A percentile compares a stretch with the other conserved stretches of the same genome.
phyloP scores from a whole-genome alignment of 2,113 vertebrate genomes.

The Pimephales promelas region DNA sequence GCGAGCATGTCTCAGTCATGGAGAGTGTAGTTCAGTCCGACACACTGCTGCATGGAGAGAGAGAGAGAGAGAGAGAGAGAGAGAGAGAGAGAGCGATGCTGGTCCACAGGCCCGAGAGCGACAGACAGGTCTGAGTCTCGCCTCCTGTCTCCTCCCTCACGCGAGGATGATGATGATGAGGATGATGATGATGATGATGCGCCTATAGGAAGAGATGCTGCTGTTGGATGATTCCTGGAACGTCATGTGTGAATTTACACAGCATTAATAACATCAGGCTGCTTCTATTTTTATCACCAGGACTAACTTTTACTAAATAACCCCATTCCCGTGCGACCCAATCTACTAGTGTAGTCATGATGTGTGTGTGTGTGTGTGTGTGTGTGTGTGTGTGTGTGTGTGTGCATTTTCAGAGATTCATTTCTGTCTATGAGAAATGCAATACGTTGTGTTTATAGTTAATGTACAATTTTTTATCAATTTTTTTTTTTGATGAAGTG shows the following conservation, averaged over 20 bases:
- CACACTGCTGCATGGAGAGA: neutral
- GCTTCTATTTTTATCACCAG: neutral
- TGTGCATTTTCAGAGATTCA: neutral
- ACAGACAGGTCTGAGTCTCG: slow-evolving; percentile 16
- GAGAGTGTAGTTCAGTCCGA: slow-evolving; percentile 57
- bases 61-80: neutral
- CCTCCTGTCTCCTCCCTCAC: slow-evolving; percentile 34
- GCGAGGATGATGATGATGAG: neutral
- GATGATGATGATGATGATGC: slow-evolving; percentile 13
- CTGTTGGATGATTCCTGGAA: neutral
- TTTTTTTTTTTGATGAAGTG: neutral
- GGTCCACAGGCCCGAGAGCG: slow-evolving; percentile 27
- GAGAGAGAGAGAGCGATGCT: neutral
- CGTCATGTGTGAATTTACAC: neutral
- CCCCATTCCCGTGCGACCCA: no score
- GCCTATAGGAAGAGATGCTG: slow-evolving; percentile 1
- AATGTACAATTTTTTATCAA: neutral
- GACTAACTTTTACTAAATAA: no score
- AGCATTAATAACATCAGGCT: neutral
- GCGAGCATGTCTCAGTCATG: slow-evolving; percentile 80
- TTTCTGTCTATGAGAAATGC: neutral
- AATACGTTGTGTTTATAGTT: neutral
- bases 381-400: no score
- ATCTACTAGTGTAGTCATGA: no score
- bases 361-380: no score